phyloP scores from a whole-genome alignment of 2,797 vertebrate genomes.

The Mergus octosetaceus region DNA sequence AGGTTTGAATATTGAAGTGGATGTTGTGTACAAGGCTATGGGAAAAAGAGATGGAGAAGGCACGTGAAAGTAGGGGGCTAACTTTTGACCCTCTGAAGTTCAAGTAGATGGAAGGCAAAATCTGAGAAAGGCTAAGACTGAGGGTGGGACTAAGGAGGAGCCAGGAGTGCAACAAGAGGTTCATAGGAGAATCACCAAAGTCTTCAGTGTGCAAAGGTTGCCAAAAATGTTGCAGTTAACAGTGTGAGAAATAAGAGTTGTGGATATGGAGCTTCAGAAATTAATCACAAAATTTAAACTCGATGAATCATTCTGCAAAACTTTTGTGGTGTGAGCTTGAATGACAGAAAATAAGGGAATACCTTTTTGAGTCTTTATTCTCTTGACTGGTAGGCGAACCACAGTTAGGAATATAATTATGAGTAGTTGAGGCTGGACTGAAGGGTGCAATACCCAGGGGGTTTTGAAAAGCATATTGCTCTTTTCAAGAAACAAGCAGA shows the following conservation, averaged over 20 bases:
- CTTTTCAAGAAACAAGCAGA: constrained; percentile 7
- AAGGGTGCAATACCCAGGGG: background rate
- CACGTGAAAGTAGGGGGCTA: background rate
- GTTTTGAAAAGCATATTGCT: constrained; percentile 12
- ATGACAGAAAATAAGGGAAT: background rate
- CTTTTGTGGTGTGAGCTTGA: background rate
- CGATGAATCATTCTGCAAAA: background rate
- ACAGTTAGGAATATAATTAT: background rate
- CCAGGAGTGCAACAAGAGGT: rapidly evolving
- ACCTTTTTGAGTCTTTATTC: background rate
- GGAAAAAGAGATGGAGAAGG: background rate
- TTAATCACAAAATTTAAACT: background rate
- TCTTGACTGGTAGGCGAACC: background rate
- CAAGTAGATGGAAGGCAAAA: background rate
- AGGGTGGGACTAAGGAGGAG: background rate
- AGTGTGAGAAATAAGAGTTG: background rate
- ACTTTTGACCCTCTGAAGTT: background rate
- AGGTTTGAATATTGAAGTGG: background rate
- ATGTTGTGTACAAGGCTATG: background rate
- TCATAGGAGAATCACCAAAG: background rate
- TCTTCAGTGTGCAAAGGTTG: background rate
- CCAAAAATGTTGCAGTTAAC: background rate
- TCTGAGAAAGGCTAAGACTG: background rate
- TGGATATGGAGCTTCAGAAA: background rate
- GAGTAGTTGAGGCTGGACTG: background rate